phyloP scores from a whole-genome alignment of 2,113 vertebrate genomes.

The Clarias batrachus region DNA sequence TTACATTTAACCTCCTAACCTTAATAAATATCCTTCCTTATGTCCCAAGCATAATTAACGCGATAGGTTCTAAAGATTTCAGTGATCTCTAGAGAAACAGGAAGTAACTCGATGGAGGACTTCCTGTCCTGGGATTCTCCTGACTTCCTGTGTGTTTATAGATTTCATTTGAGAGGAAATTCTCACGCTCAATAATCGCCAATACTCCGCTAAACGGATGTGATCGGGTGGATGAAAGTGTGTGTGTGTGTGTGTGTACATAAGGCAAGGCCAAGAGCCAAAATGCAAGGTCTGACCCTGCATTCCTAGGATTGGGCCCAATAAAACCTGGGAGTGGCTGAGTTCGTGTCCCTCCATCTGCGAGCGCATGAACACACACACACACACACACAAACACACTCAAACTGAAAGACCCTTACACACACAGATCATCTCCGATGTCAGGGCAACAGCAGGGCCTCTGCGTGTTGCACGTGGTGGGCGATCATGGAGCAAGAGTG shows the following conservation, averaged over 20 bases:
- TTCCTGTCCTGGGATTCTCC: neutral
- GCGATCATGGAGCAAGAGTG: neutral
- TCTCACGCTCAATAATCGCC: neutral
- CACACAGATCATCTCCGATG: conserved; percentile 1
- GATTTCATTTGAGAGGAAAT: neutral
- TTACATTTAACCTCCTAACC: no score
- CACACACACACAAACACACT: conserved; percentile 4
- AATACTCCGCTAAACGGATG: neutral
- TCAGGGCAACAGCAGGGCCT: conserved; percentile 25
- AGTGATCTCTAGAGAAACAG: neutral
- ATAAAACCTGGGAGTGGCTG: conserved; percentile 62
- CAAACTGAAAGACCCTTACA: conserved; percentile 14
- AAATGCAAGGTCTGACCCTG: conserved; percentile 68
- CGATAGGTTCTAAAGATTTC: neutral
- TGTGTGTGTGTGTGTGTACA: conserved; percentile 21
- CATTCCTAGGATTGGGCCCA: conserved; percentile 69
- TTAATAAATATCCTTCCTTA: neutral
- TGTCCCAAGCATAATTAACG: neutral
- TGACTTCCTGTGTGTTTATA: neutral
- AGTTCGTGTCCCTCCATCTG: conserved; percentile 28
- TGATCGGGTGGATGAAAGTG: neutral
- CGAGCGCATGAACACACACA: neutral
- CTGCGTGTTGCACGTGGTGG: conserved; percentile 17
- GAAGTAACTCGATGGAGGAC: neutral
- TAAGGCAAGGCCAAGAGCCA: conserved; percentile 58